phyloP scores from a whole-genome alignment of 2,888 invertebrate genomes.

The Drosophila mayaguana region DNA sequence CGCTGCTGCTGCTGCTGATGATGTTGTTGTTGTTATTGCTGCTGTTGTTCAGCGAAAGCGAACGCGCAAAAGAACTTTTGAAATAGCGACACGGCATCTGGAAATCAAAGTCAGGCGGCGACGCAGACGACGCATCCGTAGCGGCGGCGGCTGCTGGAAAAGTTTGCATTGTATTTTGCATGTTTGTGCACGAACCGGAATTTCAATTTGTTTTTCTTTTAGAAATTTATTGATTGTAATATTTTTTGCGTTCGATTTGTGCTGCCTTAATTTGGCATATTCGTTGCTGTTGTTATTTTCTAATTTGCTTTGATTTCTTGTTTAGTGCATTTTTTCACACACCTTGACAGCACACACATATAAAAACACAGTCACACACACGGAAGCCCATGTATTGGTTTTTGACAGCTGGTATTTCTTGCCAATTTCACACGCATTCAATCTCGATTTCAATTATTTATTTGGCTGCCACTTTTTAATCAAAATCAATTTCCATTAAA shows the following conservation, averaged over 20 bases:
- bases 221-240: conserved; percentile 6
- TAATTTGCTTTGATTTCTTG: conserved; percentile 43
- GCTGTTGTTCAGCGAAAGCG: conserved; percentile 85
- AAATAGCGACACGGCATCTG: conserved; percentile 85
- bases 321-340: conserved; percentile 70
- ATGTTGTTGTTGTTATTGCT: conserved; percentile 73
- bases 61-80: conserved; percentile 87
- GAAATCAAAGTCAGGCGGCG: conserved; percentile 84
- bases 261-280: conserved; percentile 57
- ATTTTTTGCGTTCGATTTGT: conserved; percentile 18
- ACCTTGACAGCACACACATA: conserved; percentile 30
- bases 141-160: conserved; percentile 31
- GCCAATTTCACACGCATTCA: conserved; percentile 36
- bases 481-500: conserved; percentile 42
- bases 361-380: conserved; percentile 23
- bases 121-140: conserved; percentile 28
- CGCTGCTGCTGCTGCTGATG: conserved; percentile 36
- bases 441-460: conserved; percentile 44
- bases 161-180: conserved; percentile 57
- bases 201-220: conserved; percentile 34
- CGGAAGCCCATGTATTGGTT: conserved; percentile 18
- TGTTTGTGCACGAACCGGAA: conserved; percentile 36
- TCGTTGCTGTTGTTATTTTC: conserved; percentile 34
- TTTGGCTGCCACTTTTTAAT: conserved; percentile 40
- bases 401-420: conserved; percentile 35